These are phyloP conservation scores for Loris lydekkerianus DNA, from an alignment of 2,797 vertebrate genomes.

Conservation along the genomic window DNA sequence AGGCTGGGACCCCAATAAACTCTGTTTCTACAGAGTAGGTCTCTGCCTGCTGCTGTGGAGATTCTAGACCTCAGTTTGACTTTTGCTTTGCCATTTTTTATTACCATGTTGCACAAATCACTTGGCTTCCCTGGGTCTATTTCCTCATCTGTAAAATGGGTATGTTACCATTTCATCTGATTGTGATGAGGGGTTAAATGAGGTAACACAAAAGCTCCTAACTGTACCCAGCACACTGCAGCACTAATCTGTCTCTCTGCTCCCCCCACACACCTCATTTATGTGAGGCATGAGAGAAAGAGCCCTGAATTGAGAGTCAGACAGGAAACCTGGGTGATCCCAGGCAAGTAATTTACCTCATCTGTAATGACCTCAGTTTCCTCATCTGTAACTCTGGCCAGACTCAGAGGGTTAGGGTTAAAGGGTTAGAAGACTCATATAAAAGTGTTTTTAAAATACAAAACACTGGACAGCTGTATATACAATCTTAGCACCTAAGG, in stretches of 20 bases:
- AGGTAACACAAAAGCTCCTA: background rate
- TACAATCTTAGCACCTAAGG: background rate
- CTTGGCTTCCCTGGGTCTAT: background rate
- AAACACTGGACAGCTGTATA: background rate
- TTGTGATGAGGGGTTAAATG: background rate
- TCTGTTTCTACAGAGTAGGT: constrained; percentile 13
- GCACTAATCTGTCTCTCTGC: background rate
- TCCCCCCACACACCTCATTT: background rate
- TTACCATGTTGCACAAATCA: background rate
- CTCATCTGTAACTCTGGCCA: background rate
- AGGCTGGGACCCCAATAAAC: background rate
- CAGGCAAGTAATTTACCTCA: background rate
- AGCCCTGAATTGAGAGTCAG: background rate
- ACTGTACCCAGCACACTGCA: background rate
- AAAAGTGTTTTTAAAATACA: background rate
- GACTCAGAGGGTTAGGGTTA: background rate
- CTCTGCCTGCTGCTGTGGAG: background rate
- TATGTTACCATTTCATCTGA: background rate
- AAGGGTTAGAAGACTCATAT: background rate
- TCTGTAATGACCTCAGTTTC: background rate
- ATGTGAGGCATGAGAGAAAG: background rate
- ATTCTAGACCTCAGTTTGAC: background rate
- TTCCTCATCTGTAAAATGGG: constrained; percentile 20
- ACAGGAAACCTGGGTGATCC: background rate
- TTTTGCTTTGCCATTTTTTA: constrained; percentile 37